These are phyloP conservation scores for Litoditis marina DNA, from an alignment of 2,888 invertebrate species.

Conservation along the genomic window DNA sequence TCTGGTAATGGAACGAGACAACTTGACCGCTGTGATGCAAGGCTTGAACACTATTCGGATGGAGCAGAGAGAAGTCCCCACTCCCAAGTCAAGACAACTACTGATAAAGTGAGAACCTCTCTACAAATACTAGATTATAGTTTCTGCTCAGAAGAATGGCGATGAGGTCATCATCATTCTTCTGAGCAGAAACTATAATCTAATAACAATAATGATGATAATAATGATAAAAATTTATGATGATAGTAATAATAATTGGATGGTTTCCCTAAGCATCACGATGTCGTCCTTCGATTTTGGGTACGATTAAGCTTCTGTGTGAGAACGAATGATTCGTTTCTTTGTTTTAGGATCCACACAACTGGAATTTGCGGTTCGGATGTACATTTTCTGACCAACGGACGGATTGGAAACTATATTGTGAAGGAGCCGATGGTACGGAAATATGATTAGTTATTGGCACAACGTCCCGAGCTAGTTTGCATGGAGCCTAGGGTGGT, in stretches of 20 bases:
- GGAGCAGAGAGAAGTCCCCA: constrained; percentile 36
- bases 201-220: no score
- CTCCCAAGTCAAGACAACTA: constrained; percentile 26
- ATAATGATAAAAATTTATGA: no score
- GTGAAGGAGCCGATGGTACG: constrained; percentile 65
- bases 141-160: neutral
- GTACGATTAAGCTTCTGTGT: no score
- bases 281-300: no score
- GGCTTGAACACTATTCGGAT: constrained; percentile 35
- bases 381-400: constrained; percentile 84
- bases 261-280: no score
- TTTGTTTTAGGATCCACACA: constrained; percentile 71
- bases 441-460: no score
- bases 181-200: no score
- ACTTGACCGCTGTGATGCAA: constrained; percentile 45
- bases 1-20: constrained; percentile 27
- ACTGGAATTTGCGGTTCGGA: constrained; percentile 93
- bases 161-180: no score
- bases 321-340: no score
- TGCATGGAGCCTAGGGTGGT: no score
- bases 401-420: constrained; percentile 81
- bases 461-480: no score
- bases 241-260: no score
- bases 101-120: constrained; percentile 19
- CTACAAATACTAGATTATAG: neutral